Conservation (phyloP, 2,797 vertebrate species). For the Ceryle rudis region DNA sequence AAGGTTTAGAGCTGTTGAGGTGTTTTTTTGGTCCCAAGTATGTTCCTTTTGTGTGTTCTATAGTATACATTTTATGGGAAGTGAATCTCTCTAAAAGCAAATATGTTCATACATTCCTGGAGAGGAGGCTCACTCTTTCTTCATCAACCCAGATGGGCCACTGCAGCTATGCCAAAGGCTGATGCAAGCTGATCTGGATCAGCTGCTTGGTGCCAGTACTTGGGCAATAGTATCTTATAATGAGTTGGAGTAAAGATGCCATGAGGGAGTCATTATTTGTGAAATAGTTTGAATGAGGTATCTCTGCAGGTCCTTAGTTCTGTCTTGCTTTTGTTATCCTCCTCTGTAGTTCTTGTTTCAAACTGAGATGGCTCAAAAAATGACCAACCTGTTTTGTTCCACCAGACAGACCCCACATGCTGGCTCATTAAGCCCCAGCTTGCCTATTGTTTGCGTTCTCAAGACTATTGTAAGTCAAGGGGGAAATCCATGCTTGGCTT, state of each 20-base stretch:
- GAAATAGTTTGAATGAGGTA: neutral
- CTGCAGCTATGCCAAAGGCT: neutral
- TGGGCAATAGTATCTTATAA: neutral
- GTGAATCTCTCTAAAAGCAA: neutral
- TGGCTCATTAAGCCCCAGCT: conserved; percentile 41
- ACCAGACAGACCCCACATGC: conserved; percentile 25
- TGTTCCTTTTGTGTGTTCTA: neutral
- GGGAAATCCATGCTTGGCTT: neutral
- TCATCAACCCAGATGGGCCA: neutral
- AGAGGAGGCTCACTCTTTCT: neutral
- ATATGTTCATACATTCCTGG: neutral
- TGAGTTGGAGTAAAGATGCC: neutral
- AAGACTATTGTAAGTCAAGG: conserved; percentile 33
- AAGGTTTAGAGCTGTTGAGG: neutral
- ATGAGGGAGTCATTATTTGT: neutral
- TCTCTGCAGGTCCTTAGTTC: neutral
- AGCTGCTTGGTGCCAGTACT: neutral
- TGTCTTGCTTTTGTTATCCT: neutral
- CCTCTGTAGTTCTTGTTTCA: conserved; percentile 21
- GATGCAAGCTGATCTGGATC: neutral
- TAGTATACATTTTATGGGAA: neutral
- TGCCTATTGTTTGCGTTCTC: conserved; percentile 49
- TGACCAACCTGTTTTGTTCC: conserved; percentile 44
- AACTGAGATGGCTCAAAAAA: conserved; percentile 14
- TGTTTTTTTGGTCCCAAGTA: neutral